Evolutionary conservation across 2,888 invertebrate species (phyloP).

Genomic region (Xanthia togata): DNA sequence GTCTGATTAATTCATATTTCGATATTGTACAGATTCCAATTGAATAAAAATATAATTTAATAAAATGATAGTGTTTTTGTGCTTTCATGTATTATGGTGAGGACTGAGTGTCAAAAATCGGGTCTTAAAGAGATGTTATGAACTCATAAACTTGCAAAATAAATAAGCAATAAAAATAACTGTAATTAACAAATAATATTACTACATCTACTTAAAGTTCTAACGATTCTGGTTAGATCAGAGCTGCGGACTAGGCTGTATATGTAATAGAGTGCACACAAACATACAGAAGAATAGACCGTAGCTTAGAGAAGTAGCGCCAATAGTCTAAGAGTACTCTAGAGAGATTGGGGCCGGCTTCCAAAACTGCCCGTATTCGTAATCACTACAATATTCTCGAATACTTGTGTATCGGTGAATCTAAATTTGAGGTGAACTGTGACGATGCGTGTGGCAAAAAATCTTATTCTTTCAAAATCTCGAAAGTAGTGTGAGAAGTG

Average conservation of each 20-base stretch:
- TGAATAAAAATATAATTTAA: slow-evolving; percentile 41
- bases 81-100: slow-evolving; percentile 30
- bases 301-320: slow-evolving; percentile 65
- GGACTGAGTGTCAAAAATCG: not conserved
- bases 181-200: slow-evolving; percentile 16
- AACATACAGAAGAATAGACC: slow-evolving; percentile 59
- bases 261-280: slow-evolving; percentile 47
- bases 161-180: slow-evolving; percentile 33
- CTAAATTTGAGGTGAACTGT: slow-evolving; percentile 17
- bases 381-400: slow-evolving; percentile 1
- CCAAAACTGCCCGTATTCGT: not conserved
- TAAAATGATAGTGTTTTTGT: slow-evolving; percentile 44
- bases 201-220: slow-evolving; percentile 9
- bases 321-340: slow-evolving; percentile 65
- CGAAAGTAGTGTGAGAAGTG: not conserved
- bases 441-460: slow-evolving; percentile 20
- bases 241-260: slow-evolving; percentile 18
- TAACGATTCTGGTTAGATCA: slow-evolving; percentile 16
- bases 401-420: slow-evolving; percentile 18
- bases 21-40: slow-evolving; percentile 51
- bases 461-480: not conserved
- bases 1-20: slow-evolving; percentile 41
- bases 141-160: slow-evolving; percentile 29
- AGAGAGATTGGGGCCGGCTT: slow-evolving; percentile 57
- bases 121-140: slow-evolving; percentile 14